These are phyloP conservation scores for Apolygus lucorum DNA, from an alignment of 1,140 invertebrate species.

Conservation along the genomic window DNA sequence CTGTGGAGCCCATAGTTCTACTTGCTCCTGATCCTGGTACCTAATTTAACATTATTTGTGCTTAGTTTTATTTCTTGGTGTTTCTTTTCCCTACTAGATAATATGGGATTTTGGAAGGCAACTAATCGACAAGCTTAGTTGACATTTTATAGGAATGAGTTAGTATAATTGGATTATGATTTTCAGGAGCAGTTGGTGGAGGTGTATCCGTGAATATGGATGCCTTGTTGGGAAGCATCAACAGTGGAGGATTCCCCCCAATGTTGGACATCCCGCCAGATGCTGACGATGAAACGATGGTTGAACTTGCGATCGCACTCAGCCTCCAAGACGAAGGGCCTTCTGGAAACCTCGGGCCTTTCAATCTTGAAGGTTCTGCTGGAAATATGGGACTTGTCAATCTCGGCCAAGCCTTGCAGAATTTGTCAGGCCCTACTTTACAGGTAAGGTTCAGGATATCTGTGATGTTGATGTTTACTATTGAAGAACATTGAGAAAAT, in stretches of 20 bases:
- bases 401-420: conserved; percentile 40
- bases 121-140: background rate
- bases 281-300: conserved; percentile 91
- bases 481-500: too few relatives aligned
- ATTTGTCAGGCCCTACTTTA: conserved; percentile 43
- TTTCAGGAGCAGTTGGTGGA: conserved; percentile 32
- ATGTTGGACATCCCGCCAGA: conserved; percentile 82
- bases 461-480: background rate
- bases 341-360: conserved; percentile 24
- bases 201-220: conserved; percentile 38
- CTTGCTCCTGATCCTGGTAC: conserved; percentile 33
- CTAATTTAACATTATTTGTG: background rate
- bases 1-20: conserved; percentile 46
- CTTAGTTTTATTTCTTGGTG: background rate
- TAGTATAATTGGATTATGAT: background rate
- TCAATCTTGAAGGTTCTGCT: conserved; percentile 40
- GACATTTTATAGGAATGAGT: too few relatives aligned
- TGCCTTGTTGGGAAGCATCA: conserved; percentile 48
- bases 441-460: conserved; percentile 29
- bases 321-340: conserved; percentile 69
- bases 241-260: conserved; percentile 53
- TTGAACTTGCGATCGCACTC: conserved; percentile 89
- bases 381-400: conserved; percentile 40
- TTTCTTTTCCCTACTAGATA: too few relatives aligned
- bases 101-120: background rate